These are phyloP conservation scores for Acrocephalus kingi DNA, from an alignment of 2,113 vertebrate genomes.

Conservation along the genomic window DNA sequence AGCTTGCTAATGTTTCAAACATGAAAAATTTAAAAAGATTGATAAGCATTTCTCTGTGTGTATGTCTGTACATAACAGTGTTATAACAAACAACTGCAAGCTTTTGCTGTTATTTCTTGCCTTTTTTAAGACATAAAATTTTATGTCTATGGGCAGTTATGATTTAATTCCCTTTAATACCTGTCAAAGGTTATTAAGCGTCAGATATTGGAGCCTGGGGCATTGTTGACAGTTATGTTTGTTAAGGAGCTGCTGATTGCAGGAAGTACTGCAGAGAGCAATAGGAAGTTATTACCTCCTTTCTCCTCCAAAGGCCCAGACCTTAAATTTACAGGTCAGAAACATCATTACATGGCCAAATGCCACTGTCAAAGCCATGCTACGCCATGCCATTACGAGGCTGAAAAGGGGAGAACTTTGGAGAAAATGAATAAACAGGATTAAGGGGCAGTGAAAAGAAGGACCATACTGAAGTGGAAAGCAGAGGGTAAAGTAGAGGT, in stretches of 20 bases:
- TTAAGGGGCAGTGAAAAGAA: background rate
- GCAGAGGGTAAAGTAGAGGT: background rate
- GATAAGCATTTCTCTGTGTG: background rate
- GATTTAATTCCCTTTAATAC: background rate
- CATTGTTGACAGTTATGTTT: background rate
- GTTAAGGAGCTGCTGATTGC: background rate
- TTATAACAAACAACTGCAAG: background rate
- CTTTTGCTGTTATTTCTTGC: background rate
- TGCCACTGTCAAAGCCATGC: background rate
- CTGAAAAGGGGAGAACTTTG: background rate
- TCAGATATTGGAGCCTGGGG: background rate
- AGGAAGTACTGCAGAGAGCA: background rate
- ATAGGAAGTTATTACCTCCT: background rate
- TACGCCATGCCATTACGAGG: background rate
- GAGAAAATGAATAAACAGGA: background rate
- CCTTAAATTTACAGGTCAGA: background rate
- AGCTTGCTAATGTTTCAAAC: background rate
- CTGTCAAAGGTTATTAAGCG: background rate
- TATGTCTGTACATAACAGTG: background rate
- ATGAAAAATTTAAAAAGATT: background rate
- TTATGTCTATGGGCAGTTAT: background rate
- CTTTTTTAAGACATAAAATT: background rate
- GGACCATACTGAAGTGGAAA: background rate
- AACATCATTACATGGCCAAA: background rate
- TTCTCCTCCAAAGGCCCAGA: background rate